Evolutionary conservation across 2,888 invertebrate genomes (phyloP).

Genomic region (Sminthurides aquaticus): DNA sequence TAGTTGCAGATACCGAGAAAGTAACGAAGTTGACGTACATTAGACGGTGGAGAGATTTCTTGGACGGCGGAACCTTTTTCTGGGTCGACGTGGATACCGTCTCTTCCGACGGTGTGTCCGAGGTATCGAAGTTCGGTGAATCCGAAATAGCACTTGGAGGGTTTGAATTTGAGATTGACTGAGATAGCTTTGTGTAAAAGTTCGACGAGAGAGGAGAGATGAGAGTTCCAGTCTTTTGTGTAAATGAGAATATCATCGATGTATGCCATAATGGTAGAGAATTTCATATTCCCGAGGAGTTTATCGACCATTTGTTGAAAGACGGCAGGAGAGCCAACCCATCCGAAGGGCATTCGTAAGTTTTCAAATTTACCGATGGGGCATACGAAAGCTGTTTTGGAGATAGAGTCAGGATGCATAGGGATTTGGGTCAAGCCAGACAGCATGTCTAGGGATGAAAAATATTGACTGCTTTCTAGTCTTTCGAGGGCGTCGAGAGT

Average conservation of each 20-base stretch:
- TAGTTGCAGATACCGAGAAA: conserved; percentile 31
- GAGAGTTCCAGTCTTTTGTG: background rate
- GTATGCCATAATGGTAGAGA: background rate
- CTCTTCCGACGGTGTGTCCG: background rate
- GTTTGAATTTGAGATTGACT: background rate
- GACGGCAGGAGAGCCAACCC: background rate
- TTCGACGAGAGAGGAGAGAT: background rate
- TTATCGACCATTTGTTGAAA: conserved; percentile 3
- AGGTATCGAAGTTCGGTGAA: background rate
- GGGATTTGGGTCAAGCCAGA: background rate
- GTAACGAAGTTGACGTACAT: conserved; percentile 18
- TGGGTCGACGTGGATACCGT: conserved; percentile 14
- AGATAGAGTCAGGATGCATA: background rate
- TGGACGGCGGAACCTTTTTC: conserved; percentile 24
- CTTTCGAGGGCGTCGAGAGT: background rate
- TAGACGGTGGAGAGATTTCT: conserved; percentile 23
- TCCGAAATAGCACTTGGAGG: conserved; percentile 1
- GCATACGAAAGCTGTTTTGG: background rate
- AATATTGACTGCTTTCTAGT: background rate
- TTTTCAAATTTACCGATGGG: background rate
- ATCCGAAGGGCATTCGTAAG: background rate
- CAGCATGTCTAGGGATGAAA: background rate
- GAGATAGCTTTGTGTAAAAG: background rate
- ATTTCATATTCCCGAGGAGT: conserved; percentile 3
- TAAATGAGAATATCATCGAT: conserved; percentile 2